Evolutionary conservation across 1,140 invertebrate genomes (phyloP).

Genomic region (Amphibalanus amphitrite): DNA sequence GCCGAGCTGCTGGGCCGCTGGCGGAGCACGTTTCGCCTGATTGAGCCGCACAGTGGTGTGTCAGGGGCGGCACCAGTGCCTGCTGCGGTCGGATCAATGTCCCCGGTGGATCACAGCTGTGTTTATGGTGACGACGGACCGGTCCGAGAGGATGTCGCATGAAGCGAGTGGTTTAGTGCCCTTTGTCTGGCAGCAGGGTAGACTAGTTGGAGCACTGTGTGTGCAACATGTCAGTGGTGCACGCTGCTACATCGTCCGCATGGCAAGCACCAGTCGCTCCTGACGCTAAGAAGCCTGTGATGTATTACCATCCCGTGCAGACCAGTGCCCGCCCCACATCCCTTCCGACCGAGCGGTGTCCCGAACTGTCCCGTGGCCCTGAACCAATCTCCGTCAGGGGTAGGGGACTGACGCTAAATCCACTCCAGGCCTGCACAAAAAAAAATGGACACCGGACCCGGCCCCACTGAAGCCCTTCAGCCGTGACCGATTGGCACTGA

Average conservation of each 20-base stretch:
- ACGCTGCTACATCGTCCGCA: background rate
- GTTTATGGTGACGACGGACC: too few species aligned
- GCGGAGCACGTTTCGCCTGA: too few species aligned
- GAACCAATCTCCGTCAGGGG: background rate
- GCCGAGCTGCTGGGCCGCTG: too few species aligned
- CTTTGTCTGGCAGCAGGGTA: background rate
- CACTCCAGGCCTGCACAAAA: background rate
- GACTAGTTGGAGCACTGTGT: too few species aligned
- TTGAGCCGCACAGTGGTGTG: background rate
- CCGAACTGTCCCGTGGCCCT: background rate
- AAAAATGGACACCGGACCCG: background rate
- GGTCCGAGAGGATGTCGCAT: too few species aligned
- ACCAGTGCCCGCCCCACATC: too few species aligned
- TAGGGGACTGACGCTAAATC: background rate
- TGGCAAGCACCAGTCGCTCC: background rate
- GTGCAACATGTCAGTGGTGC: too few species aligned
- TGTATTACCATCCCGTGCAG: too few species aligned
- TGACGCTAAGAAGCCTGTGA: too few species aligned
- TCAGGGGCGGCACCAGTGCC: background rate
- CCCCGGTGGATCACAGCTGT: background rate
- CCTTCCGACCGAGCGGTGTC: too few species aligned
- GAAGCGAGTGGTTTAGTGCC: too few species aligned
- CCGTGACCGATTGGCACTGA: background rate
- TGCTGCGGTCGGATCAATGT: background rate
- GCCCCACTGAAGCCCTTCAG: too few species aligned